Conservation (phyloP, 1,140 invertebrate genomes). For the Drosophila tropicalis region DNA sequence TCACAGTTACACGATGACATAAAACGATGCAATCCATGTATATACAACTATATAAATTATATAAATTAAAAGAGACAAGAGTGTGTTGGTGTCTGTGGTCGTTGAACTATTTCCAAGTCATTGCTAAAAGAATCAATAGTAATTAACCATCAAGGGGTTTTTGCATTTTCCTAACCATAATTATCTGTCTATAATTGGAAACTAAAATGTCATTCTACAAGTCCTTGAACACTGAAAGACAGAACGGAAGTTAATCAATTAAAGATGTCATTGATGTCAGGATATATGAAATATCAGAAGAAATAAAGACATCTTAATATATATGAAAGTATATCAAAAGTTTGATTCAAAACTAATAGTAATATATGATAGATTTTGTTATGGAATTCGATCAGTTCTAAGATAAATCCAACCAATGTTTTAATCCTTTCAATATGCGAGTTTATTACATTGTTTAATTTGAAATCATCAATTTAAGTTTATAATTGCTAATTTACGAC, state of each 20-base stretch:
- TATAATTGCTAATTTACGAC: too few relatives aligned
- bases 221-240: not conserved
- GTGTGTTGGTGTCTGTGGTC: slow-evolving; percentile 14
- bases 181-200: not conserved
- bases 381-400: too few relatives aligned
- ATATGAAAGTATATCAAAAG: too few relatives aligned
- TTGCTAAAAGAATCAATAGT: slow-evolving; percentile 10
- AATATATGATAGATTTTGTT: too few relatives aligned
- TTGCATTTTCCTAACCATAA: not conserved
- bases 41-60: slow-evolving; percentile 29
- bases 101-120: slow-evolving; percentile 6
- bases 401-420: too few relatives aligned
- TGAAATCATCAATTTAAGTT: too few relatives aligned
- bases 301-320: too few relatives aligned
- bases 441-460: too few relatives aligned
- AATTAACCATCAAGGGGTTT: slow-evolving; percentile 6
- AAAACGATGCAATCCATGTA: slow-evolving; percentile 21
- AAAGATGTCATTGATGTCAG: too few relatives aligned
- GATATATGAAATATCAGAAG: too few relatives aligned
- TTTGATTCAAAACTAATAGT: too few relatives aligned
- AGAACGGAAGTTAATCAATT: not conserved
- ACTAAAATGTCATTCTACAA: not conserved
- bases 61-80: slow-evolving; percentile 31
- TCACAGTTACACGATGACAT: slow-evolving; percentile 8
- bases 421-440: too few relatives aligned